A percentile compares a stretch with the other conserved stretches of the same genome.
Evolutionary conservation across 2,888 invertebrate species (phyloP).

Genomic region (Mythimna lalbum): DNA sequence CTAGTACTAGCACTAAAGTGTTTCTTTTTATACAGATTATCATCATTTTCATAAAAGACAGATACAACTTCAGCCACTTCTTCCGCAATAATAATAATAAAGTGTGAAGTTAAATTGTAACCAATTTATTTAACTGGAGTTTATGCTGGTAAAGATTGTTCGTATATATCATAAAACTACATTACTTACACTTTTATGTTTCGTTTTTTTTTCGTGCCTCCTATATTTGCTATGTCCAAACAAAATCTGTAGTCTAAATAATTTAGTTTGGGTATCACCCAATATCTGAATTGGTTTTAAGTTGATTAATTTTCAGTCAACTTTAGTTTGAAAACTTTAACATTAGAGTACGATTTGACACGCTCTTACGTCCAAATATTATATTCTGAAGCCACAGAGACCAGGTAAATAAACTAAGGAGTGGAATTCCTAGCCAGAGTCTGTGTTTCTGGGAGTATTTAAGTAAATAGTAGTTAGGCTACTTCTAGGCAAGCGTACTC

Average conservation of each 20-base stretch:
- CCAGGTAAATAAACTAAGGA: neutral
- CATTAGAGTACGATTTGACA: neutral
- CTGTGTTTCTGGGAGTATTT: neutral
- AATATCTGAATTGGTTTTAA: neutral
- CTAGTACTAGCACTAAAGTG: neutral
- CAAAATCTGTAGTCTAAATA: neutral
- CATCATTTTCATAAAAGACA: conserved; percentile 2
- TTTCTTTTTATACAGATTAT: neutral
- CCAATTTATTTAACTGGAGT: conserved; percentile 3
- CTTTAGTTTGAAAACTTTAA: neutral
- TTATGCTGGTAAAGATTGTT: neutral
- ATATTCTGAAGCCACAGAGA: neutral
- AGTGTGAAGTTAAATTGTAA: conserved; percentile 7
- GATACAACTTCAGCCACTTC: neutral
- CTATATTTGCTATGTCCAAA: no score
- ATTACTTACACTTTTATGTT: neutral
- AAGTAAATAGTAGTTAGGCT: neutral
- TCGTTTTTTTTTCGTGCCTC: no score
- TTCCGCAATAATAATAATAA: conserved; percentile 1
- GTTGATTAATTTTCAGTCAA: neutral
- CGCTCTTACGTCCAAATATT: neutral
- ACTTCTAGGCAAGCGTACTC: neutral
- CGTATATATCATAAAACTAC: neutral
- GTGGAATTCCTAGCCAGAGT: neutral
- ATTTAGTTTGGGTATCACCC: no score